Percentiles rank a stretch among this genome's conserved stretches.
Evolutionary conservation across 92 coral and sea anemone genomes (phyloP).

Genomic region (Bergia sp.): DNA sequence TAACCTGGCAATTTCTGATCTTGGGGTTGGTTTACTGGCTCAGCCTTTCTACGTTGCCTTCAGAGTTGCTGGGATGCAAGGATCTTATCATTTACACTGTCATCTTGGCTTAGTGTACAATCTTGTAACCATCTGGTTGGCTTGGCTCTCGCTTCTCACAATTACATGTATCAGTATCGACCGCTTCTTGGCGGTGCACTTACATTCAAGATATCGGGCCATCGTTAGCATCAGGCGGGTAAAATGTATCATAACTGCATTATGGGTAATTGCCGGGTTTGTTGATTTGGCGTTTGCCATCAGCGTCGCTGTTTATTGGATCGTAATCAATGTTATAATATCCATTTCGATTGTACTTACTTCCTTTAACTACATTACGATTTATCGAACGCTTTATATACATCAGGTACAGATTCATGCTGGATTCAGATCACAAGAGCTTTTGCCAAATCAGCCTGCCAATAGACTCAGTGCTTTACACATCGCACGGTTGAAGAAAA

Average conservation of each 20-base stretch:
- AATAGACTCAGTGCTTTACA: constrained; percentile 3
- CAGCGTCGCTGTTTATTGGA: constrained; percentile 46
- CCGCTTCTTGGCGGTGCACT: constrained; percentile 51
- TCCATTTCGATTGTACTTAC: constrained; percentile 28
- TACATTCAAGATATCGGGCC: constrained; percentile 34
- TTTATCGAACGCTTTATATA: constrained; percentile 31
- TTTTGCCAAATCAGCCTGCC: neutral
- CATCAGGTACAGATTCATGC: neutral
- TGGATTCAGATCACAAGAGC: neutral
- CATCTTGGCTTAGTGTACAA: constrained; percentile 46
- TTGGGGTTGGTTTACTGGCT: constrained; percentile 58
- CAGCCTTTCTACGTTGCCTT: constrained; percentile 57
- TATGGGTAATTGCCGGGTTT: constrained; percentile 35
- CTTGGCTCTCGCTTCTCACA: constrained; percentile 47
- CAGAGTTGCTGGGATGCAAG: constrained; percentile 30
- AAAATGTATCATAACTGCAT: neutral
- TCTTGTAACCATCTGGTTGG: constrained; percentile 48
- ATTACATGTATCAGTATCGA: constrained; percentile 55
- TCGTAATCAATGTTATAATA: constrained; percentile 39
- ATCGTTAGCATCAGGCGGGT: constrained; percentile 35
- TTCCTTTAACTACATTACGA: constrained; percentile 41
- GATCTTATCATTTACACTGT: constrained; percentile 30
- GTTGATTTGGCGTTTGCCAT: constrained; percentile 47
- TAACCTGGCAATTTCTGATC: constrained; percentile 51
- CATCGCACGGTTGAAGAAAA: constrained; percentile 31